phyloP scores from a whole-genome alignment of 2,797 vertebrate species.

The Acrossocheilus fasciatus region DNA sequence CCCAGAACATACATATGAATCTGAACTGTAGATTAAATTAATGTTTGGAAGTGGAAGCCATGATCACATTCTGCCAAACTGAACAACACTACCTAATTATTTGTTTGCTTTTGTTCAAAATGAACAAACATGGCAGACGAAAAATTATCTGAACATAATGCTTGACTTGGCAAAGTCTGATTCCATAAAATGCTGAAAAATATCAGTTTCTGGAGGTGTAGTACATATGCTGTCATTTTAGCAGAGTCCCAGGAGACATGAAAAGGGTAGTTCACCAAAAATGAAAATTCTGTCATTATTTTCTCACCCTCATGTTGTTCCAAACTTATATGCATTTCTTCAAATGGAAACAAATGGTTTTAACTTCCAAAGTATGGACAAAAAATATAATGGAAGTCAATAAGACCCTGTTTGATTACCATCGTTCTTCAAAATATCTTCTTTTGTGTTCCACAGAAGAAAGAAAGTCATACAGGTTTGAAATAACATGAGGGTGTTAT shows the following conservation, averaged over 20 bases:
- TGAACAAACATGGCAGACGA: not conserved
- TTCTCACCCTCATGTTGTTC: not conserved
- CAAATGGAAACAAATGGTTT: too few species aligned
- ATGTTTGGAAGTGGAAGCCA: slow-evolving; percentile 19
- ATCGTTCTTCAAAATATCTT: not conserved
- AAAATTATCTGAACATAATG: not conserved
- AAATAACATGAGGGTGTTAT: not conserved
- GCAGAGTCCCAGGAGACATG: not conserved
- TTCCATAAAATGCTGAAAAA: slow-evolving; percentile 1
- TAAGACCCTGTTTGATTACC: not conserved
- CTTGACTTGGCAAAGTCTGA: not conserved
- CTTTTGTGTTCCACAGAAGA: not conserved
- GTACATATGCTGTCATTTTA: not conserved
- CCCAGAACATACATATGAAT: slow-evolving; percentile 12
- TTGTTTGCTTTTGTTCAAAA: slow-evolving; percentile 1
- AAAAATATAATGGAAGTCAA: too few species aligned
- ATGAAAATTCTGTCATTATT: not conserved
- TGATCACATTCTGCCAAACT: slow-evolving; percentile 13
- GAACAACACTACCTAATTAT: slow-evolving; percentile 1
- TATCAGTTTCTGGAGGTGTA: not conserved
- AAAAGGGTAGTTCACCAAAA: not conserved
- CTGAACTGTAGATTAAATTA: slow-evolving; percentile 3
- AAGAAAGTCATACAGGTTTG: not conserved
- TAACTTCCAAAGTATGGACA: too few species aligned
- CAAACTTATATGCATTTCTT: not conserved